Evolutionary conservation across 2,113 vertebrate species (phyloP), one percentile per base, ranked within the genome.

Genomic region (Pollachius pollachius): DNA sequence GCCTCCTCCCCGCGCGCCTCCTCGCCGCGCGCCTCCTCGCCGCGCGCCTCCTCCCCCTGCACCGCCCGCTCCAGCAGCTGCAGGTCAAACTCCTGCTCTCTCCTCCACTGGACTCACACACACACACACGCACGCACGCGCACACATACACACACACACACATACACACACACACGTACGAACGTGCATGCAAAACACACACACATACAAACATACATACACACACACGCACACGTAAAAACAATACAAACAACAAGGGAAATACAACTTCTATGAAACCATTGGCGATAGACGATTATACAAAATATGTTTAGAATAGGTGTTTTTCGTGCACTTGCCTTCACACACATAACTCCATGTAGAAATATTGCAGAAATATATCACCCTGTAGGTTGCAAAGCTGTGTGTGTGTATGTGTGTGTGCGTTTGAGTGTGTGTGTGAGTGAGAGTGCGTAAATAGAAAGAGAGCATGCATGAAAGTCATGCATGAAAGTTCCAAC

Each of bases 11-110:
- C 97, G 21, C 21, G 21, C 77, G 84, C 23, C 65, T 75, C 73
- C 85, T 79, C 2, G 81, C 80, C 94, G 77, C 90, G 94, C 67
- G 95, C 85, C 15, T 93, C 94, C 65, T 94, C 94, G 82, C 98
- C 97, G 21, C 21, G 21, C 77, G 84, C 23, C 65, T 75, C 73
- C 85, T 79, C 2, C 80, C 80, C 94, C 78, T 91, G 94, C 67
- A 96, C 85, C 16, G 93, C 94, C 65, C 94, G 94, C 83, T 98
- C 97, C 77, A 99, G 91, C 87, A 99, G 87, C 94, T 98, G 96
- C 89, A 99, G 92, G 93, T 99, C 97, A 94, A 99, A 98, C 74
- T 99, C 97, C 92, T 98, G 97, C 90, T 99, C 97, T 66, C 97
- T 93, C 88, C 93, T 96, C 97, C 95, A 97, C 97, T 99, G 91